Base-by-base conservation (phyloP, 1,140 invertebrate species). In the Dreissena polymorpha region DNA sequence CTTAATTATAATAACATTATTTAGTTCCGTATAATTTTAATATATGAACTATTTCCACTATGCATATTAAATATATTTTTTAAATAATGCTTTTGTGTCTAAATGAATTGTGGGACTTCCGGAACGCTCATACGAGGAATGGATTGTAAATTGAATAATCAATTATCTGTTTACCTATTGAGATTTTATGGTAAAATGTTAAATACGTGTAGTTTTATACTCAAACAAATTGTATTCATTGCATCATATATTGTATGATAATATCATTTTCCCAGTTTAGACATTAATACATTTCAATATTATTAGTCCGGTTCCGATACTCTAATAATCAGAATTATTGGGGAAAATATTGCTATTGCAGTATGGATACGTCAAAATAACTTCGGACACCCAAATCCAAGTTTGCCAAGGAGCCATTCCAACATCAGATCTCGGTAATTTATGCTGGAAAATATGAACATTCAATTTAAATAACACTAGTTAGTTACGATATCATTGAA, bases 381-480 rank as follows among this genome's bases (percentile, higher is more conserved):
- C 76, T 12, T 39, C 76, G n/a, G 53, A 79, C 25, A 79, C 53
- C 13, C 65, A 69, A 27, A 53, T 79, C 21, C 76, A 79, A n/a
- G 70, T 51, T 13, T 79, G 76, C 39, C 76, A 79, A 60, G 76
- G 76, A 2, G 60, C n/a, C 51, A 53, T 79, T 67, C 76, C 76
- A 10, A 21, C 21, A 21, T 55, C 63, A 55, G 76, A 79, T 23
- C 53, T 53, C 21, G 76, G 76, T 79, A 64, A 12, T 27, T 7
- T 21, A 5, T 67, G 21, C 5, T 67, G 13, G 13, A 27, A 13
- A 0, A 10, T n/a, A 2, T 67, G 8, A 13, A 7, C 0, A n/a
- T 29, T 2, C 5, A n/a, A 67, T n/a, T 5, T 67, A 5, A 14
- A 29, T 29, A 10, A 29, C 14, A 14, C 8, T 67, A 29, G n/a